Evolutionary conservation across 2,888 invertebrate species (phyloP).

Genomic region (Tipula lateralis): DNA sequence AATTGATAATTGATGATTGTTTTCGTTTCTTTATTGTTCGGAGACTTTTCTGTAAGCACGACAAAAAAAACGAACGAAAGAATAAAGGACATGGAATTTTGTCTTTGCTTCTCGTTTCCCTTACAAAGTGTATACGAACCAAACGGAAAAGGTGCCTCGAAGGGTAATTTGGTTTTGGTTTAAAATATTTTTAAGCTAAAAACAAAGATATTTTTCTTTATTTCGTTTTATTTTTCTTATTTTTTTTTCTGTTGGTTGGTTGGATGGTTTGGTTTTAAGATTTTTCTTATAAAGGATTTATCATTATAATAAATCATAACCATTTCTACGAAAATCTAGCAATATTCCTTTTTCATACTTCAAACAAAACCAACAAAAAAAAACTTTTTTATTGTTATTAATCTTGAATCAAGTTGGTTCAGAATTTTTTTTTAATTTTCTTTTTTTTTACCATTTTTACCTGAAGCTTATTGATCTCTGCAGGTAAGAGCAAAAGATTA

Average conservation of each 20-base stretch:
- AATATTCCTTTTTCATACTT: neutral
- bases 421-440: neutral
- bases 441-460: neutral
- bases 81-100: neutral
- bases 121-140: neutral
- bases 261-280: neutral
- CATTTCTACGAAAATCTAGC: neutral
- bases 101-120: neutral
- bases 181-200: neutral
- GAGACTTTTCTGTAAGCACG: neutral
- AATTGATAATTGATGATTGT: conserved; percentile 11
- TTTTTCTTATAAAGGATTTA: neutral
- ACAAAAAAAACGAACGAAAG: neutral
- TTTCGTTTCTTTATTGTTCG: neutral
- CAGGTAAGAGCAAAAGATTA: neutral
- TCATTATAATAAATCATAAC: conserved; percentile 1
- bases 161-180: neutral
- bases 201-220: neutral
- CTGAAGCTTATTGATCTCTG: neutral
- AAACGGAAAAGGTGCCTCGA: neutral
- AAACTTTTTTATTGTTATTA: conserved; percentile 1
- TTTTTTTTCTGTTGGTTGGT: neutral
- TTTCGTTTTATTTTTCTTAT: no score
- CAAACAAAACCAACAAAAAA: neutral
- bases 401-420: neutral